Evolutionary conservation across 2,888 invertebrate species (phyloP).

Genomic region (Drosophila paranaensis): DNA sequence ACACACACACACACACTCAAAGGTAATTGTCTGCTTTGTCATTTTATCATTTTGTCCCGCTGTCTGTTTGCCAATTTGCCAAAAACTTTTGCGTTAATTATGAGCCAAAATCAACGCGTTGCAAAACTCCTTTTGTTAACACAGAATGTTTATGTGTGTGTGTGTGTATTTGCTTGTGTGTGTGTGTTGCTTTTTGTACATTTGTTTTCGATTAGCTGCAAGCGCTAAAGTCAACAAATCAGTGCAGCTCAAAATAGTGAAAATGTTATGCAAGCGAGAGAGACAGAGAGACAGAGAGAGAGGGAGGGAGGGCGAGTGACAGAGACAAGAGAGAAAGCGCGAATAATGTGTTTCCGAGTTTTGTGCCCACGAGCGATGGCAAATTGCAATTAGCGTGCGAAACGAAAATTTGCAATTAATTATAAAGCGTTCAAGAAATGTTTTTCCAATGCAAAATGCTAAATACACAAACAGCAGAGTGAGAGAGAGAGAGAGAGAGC

Average conservation of each 20-base stretch:
- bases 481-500: not conserved
- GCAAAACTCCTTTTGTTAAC: constrained; percentile 56
- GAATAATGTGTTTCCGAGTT: constrained; percentile 30
- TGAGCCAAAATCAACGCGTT: constrained; percentile 71
- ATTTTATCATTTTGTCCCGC: constrained; percentile 39
- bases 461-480: not conserved
- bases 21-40: constrained; percentile 75
- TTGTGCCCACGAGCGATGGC: constrained; percentile 48
- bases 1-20: constrained; percentile 29
- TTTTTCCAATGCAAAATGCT: constrained; percentile 17
- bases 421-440: constrained; percentile 52
- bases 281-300: not conserved
- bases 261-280: constrained; percentile 13
- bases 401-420: constrained; percentile 69
- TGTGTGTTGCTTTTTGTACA: constrained; percentile 54
- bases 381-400: constrained; percentile 70
- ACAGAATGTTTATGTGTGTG: not conserved
- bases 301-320: not conserved
- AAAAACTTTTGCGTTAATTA: constrained; percentile 76
- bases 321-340: constrained; percentile 20
- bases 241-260: constrained; percentile 66
- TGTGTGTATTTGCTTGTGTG: constrained; percentile 16
- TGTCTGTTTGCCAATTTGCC: constrained; percentile 75
- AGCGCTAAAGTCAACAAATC: constrained; percentile 77
- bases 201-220: constrained; percentile 77